These are phyloP conservation scores for Triplophysa dalaica DNA, from an alignment of 2,113 vertebrate species.

Conservation along the genomic window DNA sequence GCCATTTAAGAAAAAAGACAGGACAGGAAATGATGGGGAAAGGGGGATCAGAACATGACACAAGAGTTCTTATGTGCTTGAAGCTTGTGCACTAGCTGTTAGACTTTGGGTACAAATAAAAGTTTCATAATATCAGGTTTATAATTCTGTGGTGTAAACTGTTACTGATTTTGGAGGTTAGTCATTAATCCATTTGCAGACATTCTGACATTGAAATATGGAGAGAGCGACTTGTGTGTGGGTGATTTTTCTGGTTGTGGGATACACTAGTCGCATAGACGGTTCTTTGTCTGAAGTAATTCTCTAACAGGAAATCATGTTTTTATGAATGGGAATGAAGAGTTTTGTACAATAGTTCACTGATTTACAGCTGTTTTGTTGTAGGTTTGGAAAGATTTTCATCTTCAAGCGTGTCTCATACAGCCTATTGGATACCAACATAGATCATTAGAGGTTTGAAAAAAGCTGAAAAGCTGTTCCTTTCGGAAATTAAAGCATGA, in stretches of 20 bases:
- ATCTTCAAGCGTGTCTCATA: background rate
- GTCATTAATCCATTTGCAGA: background rate
- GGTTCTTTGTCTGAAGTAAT: constrained; percentile 63
- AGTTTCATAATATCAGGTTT: too few relatives aligned
- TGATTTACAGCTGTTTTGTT: constrained; percentile 4
- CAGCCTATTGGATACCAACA: background rate
- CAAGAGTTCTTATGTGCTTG: background rate
- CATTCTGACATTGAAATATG: background rate
- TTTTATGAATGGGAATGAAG: constrained; percentile 48
- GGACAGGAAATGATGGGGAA: background rate
- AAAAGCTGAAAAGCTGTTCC: background rate
- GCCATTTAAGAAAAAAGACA: background rate
- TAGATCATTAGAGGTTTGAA: background rate
- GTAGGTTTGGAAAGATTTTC: background rate
- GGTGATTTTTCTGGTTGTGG: constrained; percentile 62
- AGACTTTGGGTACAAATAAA: too few relatives aligned
- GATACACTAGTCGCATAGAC: constrained; percentile 54
- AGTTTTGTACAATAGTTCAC: constrained; percentile 32
- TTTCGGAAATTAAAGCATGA: background rate
- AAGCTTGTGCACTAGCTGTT: background rate
- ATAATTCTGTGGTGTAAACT: background rate
- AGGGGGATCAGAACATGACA: background rate
- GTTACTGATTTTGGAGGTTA: background rate
- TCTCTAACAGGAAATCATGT: constrained; percentile 63
- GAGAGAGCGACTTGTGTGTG: background rate